Evolutionary conservation across 2,113 vertebrate genomes (phyloP), one percentile per base, ranked within the genome.

Genomic region (Otis tarda): DNA sequence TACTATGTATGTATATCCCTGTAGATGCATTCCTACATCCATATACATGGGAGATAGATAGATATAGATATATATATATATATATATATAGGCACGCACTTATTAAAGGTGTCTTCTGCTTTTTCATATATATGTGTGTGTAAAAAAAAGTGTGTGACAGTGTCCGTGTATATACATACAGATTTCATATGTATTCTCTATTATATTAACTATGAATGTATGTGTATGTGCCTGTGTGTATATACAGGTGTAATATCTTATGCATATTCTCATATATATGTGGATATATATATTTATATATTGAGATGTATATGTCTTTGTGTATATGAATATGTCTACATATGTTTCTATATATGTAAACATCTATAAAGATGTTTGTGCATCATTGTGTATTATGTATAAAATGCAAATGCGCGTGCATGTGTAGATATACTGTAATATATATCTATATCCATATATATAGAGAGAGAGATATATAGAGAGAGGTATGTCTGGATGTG

Each of bases 11-110:
- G 25, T 49, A 12, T 9, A 24, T 37, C 9, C 45, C 22, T 45
- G 55, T 28, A 28, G 25, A 10, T 64, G 9, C 16, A 52, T 6
- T 31, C 50, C 73, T 43, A 33, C 37, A 23, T 4, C 13, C 27
- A 37, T 20, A 45, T 15, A 23, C 21, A 0, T 1, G 43, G 55
- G 43, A 20, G 45, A 45, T 17, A 19, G 16, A 19, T 15, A 45
- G 16, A 45, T 6, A 45, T 17, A n/a, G 9, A 45, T 1, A 9
- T 0, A 19, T 2, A 0, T 2, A 47, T 6, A 47, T 7, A 47
- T 19, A n/a, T 8, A 45, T 1, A 9, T 0, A 19, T 2, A 0
- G 2, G 41, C 41, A 11, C 12, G 8, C 21, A 11, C 31, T n/a
- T 49, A 37, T 69, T 49, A 7, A 25, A 56, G 45, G 23, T 2